Evolutionary conservation across 2,888 invertebrate genomes (phyloP), one percentile per base, ranked within the genome.

Genomic region (Ctenicera cuprea): DNA sequence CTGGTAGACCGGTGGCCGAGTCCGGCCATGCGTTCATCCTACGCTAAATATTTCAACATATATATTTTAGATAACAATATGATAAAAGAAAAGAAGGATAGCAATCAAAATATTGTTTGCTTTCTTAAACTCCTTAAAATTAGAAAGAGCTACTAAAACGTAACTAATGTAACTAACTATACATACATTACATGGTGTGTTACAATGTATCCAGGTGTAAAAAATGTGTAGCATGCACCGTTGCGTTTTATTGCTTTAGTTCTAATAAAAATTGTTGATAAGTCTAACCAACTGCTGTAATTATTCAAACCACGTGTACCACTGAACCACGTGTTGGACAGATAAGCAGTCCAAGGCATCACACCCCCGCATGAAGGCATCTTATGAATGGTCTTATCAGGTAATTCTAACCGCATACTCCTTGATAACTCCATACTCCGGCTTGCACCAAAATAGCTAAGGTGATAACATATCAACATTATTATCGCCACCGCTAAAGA

Each of bases 391-490:
- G 77, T 62, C 72, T 79, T 81, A 80, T 81, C 80, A 77, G 67
- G 74, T 79, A 81, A 75, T 74, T 78, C 73, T 76, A 77, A 78
- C 77, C 76, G 69, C 76, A 77, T 74, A 78, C 71, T 74, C 59
- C 73, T 73, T 79, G 80, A 82, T 81, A 80, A 80, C 76, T 73
- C 76, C 38, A 73, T 69, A 73, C 73, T 76, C 71, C 73, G n/a
- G 78, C 80, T 79, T 83, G 82, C 83, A 83, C 83, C 83, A 81
- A 85, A 84, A 84, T 81, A 83, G 82, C 82, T 80, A 84, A 85
- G 84, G 84, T 85, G 85, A 85, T 85, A 85, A 83, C 83, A 81
- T 82, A 82, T 83, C 82, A 79, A 66, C 76, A 71, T 71, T 77
- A 81, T 80, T 84, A 85, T 85, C 83, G 82, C 75, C 71, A 72